Conservation (phyloP, 1,140 invertebrate genomes). For the Drosophila pruinosa region DNA sequence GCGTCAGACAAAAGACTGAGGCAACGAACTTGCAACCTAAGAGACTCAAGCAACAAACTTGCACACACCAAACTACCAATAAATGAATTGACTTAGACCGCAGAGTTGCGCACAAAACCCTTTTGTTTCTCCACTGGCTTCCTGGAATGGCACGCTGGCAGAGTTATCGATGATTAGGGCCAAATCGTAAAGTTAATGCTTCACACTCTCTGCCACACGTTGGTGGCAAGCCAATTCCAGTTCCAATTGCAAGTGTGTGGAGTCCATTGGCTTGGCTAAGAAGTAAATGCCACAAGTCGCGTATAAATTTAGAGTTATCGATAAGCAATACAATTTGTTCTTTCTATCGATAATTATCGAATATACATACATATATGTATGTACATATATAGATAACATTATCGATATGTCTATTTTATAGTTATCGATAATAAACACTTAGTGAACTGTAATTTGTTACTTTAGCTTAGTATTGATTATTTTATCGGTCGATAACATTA, state of each 20-base stretch:
- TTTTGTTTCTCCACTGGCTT: neutral
- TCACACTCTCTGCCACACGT: conserved; percentile 36
- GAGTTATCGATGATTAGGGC: conserved; percentile 35
- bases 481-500: too few species aligned
- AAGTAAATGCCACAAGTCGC: too few species aligned
- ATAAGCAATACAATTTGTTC: too few species aligned
- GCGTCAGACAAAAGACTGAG: conserved; percentile 4
- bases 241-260: too few species aligned
- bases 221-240: neutral
- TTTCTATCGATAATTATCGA: too few species aligned
- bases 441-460: too few species aligned
- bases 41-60: conserved; percentile 14
- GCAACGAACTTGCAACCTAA: conserved; percentile 1
- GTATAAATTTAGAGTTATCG: too few species aligned
- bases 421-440: too few species aligned
- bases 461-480: too few species aligned
- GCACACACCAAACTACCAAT: neutral
- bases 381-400: neutral
- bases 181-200: conserved; percentile 22
- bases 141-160: neutral
- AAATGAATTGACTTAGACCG: conserved; percentile 58
- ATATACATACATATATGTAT: too few species aligned
- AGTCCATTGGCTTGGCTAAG: too few species aligned
- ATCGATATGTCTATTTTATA: too few species aligned
- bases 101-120: conserved; percentile 40